Conservation (phyloP, 2,113 vertebrate species). For the Menidia beryllina region DNA sequence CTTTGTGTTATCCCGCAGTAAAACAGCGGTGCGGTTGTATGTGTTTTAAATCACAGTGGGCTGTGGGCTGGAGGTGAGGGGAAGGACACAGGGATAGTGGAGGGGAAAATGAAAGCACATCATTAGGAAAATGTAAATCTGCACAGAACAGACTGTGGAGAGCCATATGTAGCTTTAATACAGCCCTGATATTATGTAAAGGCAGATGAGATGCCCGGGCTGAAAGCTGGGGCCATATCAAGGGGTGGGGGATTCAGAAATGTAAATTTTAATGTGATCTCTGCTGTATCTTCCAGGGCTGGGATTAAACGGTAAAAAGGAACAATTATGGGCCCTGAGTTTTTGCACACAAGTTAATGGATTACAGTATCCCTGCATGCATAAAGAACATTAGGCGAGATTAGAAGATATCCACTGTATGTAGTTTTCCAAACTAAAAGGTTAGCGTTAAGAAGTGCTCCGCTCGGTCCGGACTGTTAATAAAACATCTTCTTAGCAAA, state of each 20-base stretch:
- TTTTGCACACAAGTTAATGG: conserved; percentile 67
- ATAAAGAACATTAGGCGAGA: conserved; percentile 65
- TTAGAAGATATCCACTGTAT: conserved; percentile 58
- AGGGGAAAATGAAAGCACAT: conserved; percentile 72
- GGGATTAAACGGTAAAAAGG: conserved; percentile 75
- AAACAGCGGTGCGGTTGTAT: conserved; percentile 73
- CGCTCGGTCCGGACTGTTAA: conserved; percentile 51
- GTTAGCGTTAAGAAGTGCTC: conserved; percentile 38
- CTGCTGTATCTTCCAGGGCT: conserved; percentile 67
- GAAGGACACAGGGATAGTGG: conserved; percentile 72
- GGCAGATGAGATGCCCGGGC: conserved; percentile 64
- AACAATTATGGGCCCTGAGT: conserved; percentile 69
- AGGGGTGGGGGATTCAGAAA: conserved; percentile 68
- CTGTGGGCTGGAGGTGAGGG: conserved; percentile 79
- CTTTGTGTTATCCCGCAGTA: conserved; percentile 75
- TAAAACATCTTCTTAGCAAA: conserved; percentile 60
- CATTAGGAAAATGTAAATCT: conserved; percentile 80
- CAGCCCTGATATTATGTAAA: conserved; percentile 74
- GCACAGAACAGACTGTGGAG: conserved; percentile 59
- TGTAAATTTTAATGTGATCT: conserved; percentile 80
- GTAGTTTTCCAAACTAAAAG: conserved; percentile 45
- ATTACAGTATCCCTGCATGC: conserved; percentile 66
- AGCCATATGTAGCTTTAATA: conserved; percentile 71
- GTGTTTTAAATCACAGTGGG: conserved; percentile 82
- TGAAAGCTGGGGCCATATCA: conserved; percentile 67